A percentile compares a stretch with the other conserved stretches of the same genome.
Evolutionary conservation across 30 jellyfish, hydroid and myxozoan species (phyloP).

Genomic region (Aurelia sp.): DNA sequence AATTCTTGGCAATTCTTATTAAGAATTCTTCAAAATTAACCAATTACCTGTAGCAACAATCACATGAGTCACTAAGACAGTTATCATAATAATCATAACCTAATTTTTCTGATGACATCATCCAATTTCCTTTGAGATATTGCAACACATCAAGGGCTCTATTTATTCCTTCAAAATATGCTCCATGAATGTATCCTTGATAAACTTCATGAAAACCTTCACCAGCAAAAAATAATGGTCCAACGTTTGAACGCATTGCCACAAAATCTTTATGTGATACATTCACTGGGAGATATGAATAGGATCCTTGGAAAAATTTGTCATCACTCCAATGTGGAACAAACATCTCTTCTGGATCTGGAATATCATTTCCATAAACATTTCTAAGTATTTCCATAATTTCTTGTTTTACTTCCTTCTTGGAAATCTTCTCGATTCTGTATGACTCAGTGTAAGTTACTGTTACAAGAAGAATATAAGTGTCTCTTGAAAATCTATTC

Average conservation of each 20-base stretch:
- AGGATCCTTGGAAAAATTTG: constrained; percentile 68
- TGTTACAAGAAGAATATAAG: constrained; percentile 52
- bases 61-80: constrained; percentile 54
- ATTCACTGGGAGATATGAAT: constrained; percentile 27
- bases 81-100: constrained; percentile 33
- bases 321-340: constrained; percentile 54
- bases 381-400: constrained; percentile 17
- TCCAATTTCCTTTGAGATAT: constrained; percentile 9
- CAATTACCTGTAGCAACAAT: constrained; percentile 13
- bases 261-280: constrained; percentile 35
- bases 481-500: constrained; percentile 16
- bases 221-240: constrained; percentile 74
- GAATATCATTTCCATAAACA: constrained; percentile 55
- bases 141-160: constrained; percentile 64
- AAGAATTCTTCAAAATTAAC: background rate
- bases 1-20: background rate
- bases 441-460: constrained; percentile 52
- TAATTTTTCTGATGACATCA: background rate
- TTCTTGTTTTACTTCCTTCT: constrained; percentile 24
- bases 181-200: constrained; percentile 75
- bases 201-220: constrained; percentile 70
- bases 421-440: constrained; percentile 39
- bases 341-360: constrained; percentile 28
- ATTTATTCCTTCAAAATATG: constrained; percentile 51
- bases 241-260: constrained; percentile 54